These are phyloP conservation scores for Periparus ater DNA, from an alignment of 2,797 vertebrate genomes.

Conservation along the genomic window DNA sequence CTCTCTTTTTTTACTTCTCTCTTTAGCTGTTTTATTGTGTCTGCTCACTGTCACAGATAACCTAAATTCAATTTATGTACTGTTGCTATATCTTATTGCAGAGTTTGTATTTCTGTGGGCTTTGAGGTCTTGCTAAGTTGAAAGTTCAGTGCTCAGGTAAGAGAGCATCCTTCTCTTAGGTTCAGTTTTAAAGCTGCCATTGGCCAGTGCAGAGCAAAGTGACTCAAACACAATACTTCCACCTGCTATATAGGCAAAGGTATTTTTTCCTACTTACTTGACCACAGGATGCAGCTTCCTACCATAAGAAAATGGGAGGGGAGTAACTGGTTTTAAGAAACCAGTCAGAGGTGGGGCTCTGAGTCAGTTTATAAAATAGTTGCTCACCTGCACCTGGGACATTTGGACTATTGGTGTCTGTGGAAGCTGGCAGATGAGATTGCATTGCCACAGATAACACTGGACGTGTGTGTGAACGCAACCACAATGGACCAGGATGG, in stretches of 20 bases:
- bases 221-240: background rate
- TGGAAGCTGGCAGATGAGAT: constrained; percentile 13
- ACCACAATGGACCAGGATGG: constrained; percentile 19
- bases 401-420: background rate
- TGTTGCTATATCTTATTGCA: background rate
- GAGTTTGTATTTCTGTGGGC: background rate
- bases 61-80: background rate
- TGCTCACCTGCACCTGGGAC: constrained; percentile 15
- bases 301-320: constrained; percentile 42
- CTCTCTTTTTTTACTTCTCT: background rate
- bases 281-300: background rate
- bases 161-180: background rate
- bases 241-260: background rate
- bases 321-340: constrained; percentile 28
- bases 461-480: rapidly evolving
- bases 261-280: background rate
- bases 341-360: constrained; percentile 64
- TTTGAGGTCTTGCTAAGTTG: background rate
- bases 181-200: background rate
- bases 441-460: background rate
- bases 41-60: background rate
- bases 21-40: background rate
- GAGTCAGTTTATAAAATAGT: constrained; percentile 66
- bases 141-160: background rate
- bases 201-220: background rate